Evolutionary conservation across 1,140 invertebrate species (phyloP).

Genomic region (Drosophila prosaltans): DNA sequence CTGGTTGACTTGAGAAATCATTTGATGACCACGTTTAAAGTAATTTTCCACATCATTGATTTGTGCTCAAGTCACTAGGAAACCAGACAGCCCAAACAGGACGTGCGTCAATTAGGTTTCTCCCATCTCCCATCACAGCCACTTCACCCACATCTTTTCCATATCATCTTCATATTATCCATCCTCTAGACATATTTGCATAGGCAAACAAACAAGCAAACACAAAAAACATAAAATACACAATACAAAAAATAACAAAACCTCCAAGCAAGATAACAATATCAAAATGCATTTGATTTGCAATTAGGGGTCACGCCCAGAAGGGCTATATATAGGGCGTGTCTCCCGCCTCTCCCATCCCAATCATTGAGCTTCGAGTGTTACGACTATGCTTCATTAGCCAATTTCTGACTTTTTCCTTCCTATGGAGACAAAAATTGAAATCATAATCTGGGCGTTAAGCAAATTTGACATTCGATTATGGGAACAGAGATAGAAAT

Average conservation of each 20-base stretch:
- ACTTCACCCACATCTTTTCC: background rate
- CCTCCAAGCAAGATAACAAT: constrained; percentile 8
- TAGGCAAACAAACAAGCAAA: constrained; percentile 12
- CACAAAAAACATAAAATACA: constrained; percentile 10
- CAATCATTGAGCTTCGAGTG: background rate
- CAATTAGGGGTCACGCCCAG: constrained; percentile 12
- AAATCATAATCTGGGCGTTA: constrained; percentile 17
- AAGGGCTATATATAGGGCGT: background rate
- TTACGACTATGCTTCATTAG: constrained; percentile 7
- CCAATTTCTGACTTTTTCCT: background rate
- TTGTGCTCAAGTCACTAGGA: constrained; percentile 45
- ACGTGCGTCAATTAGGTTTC: constrained; percentile 65
- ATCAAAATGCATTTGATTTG: constrained; percentile 24
- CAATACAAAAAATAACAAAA: constrained; percentile 17
- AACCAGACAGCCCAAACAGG: constrained; percentile 21
- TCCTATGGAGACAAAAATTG: constrained; percentile 12
- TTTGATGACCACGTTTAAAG: constrained; percentile 52
- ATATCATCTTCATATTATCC: background rate
- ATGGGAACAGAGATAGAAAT: constrained; percentile 1
- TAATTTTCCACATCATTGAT: constrained; percentile 73
- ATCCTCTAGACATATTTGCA: constrained; percentile 5
- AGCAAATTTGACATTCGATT: constrained; percentile 24
- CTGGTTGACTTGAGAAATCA: constrained; percentile 16
- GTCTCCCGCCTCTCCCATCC: background rate
- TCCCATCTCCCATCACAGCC: too few relatives aligned